Percentiles rank a stretch among this genome's conserved stretches.
phyloP scores from a whole-genome alignment of 2,888 invertebrate species.

The Oscheius myriophilus region DNA sequence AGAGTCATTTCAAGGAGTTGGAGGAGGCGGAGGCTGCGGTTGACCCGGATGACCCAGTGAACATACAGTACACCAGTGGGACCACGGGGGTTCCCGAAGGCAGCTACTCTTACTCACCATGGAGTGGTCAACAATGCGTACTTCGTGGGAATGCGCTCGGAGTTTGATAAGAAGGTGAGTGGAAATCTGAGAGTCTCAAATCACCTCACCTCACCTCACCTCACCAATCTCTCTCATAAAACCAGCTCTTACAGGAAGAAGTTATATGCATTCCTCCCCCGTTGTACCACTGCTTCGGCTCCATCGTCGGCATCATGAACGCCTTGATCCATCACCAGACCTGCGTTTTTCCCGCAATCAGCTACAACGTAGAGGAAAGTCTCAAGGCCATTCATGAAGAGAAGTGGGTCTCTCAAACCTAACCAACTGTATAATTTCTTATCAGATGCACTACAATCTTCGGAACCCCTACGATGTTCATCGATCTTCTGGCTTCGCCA shows the following conservation, averaged over 20 bases:
- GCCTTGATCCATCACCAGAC: slow-evolving; percentile 74
- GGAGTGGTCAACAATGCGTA: slow-evolving; percentile 82
- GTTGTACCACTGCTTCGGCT: slow-evolving; percentile 81
- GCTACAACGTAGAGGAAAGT: slow-evolving; percentile 77
- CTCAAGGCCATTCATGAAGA: slow-evolving; percentile 79
- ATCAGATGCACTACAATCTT: slow-evolving; percentile 72
- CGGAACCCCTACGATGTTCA: slow-evolving; percentile 75
- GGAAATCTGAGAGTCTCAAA: too few relatives aligned
- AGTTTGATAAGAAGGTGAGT: slow-evolving; percentile 54
- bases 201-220: too few relatives aligned
- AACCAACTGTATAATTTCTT: slow-evolving; percentile 15
- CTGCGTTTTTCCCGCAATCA: slow-evolving; percentile 72
- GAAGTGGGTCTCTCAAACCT: slow-evolving; percentile 73
- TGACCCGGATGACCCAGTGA: slow-evolving; percentile 79
- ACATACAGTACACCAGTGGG: slow-evolving; percentile 75
- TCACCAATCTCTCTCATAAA: slow-evolving; percentile 66
- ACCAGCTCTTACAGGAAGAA: slow-evolving; percentile 27
- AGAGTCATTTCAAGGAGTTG: slow-evolving; percentile 65
- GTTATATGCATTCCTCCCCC: slow-evolving; percentile 69
- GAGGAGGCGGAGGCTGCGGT: slow-evolving; percentile 75
- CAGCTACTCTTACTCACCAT: slow-evolving; percentile 78
- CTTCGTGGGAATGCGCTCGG: slow-evolving; percentile 76
- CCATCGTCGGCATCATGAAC: slow-evolving; percentile 77
- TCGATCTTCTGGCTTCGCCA: slow-evolving; percentile 72
- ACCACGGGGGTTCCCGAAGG: slow-evolving; percentile 79